phyloP scores from a whole-genome alignment of 2,888 invertebrate genomes.

The Aspidiotus rigidus region DNA sequence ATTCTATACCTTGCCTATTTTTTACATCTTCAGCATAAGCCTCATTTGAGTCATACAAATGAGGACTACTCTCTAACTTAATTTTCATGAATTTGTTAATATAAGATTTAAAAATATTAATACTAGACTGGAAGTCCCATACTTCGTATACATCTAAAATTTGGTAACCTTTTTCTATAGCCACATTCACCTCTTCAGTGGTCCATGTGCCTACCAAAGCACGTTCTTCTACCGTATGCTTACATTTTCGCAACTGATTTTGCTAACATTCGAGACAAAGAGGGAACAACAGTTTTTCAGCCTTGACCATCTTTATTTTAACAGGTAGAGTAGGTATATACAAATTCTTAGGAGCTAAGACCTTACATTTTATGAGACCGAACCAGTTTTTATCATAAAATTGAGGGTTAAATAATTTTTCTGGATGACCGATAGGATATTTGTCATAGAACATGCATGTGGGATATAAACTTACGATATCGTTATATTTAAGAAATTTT shows the following conservation, averaged over 20 bases:
- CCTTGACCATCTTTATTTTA: constrained; percentile 15
- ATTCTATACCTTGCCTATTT: constrained; percentile 37
- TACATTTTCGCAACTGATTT: constrained; percentile 13
- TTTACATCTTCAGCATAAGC: too few relatives aligned
- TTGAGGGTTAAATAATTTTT: constrained; percentile 36
- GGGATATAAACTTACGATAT: constrained; percentile 38
- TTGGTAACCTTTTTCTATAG: constrained; percentile 28
- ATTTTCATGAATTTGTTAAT: constrained; percentile 32
- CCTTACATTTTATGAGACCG: constrained; percentile 38
- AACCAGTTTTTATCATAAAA: constrained; percentile 37
- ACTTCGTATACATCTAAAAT: constrained; percentile 30
- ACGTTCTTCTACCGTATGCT: constrained; percentile 22
- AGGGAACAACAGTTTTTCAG: constrained; percentile 30
- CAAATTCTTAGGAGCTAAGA: constrained; percentile 36
- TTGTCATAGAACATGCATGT: constrained; percentile 37
- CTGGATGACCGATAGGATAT: constrained; percentile 38
- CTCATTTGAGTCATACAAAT: constrained; percentile 35
- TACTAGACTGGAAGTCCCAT: constrained; percentile 26
- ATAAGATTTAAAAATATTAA: constrained; percentile 37
- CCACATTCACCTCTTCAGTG: constrained; percentile 25
- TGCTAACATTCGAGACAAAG: constrained; percentile 23
- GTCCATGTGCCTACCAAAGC: constrained; percentile 24
- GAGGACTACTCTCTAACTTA: constrained; percentile 21
- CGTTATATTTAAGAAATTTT: constrained; percentile 38
- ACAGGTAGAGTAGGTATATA: constrained; percentile 35